Evolutionary conservation across 2,888 invertebrate genomes (phyloP).

Genomic region (Candidula unifasciata): DNA sequence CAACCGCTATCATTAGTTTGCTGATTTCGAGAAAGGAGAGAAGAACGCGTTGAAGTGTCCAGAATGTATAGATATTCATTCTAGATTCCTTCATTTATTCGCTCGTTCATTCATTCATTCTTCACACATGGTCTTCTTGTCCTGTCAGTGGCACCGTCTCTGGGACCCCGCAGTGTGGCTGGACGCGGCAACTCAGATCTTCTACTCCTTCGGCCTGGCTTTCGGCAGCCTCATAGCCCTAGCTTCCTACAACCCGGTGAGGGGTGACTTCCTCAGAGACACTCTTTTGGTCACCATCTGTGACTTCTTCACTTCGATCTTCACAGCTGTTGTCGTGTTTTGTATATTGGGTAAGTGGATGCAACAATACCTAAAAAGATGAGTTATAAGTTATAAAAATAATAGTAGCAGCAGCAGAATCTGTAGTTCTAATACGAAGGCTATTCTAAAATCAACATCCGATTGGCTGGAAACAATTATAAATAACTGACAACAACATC

Average conservation of each 20-base stretch:
- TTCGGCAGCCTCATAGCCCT: constrained; percentile 97
- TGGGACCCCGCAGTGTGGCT: constrained; percentile 94
- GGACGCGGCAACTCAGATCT: constrained; percentile 97
- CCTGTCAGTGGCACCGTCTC: constrained; percentile 87
- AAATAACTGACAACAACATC: too few species aligned
- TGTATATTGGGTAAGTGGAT: constrained; percentile 86
- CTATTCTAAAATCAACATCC: too few species aligned
- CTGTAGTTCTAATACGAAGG: too few species aligned
- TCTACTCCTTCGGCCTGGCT: constrained; percentile 95
- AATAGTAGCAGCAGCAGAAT: too few species aligned
- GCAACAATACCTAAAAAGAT: not conserved
- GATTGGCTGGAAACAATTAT: too few species aligned
- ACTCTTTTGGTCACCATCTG: constrained; percentile 92
- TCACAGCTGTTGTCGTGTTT: constrained; percentile 96
- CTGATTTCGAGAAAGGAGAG: too few species aligned
- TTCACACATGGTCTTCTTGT: not conserved
- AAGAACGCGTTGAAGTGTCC: too few species aligned
- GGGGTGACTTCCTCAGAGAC: constrained; percentile 95
- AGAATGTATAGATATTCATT: too few species aligned
- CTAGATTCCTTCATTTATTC: too few species aligned
- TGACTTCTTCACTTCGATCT: constrained; percentile 95
- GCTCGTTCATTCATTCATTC: too few species aligned
- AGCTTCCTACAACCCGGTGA: constrained; percentile 95
- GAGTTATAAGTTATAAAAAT: not conserved
- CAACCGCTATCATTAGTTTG: too few species aligned